Percentiles rank a stretch among this genome's conserved stretches.
phyloP scores from a whole-genome alignment of 2,797 vertebrate genomes.

The Tolypeutes matacus region DNA sequence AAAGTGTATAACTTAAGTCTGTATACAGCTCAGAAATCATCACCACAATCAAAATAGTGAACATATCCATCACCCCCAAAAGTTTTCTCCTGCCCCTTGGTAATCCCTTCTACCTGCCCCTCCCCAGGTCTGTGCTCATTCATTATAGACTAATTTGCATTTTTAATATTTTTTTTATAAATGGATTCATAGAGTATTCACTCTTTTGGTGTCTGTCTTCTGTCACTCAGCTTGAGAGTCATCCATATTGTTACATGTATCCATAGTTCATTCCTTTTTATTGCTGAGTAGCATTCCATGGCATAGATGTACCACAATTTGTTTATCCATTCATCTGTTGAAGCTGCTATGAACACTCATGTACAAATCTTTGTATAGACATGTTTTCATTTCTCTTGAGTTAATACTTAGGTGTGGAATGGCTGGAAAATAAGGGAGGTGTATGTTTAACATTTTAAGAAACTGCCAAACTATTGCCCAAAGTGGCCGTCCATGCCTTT shows the following conservation, averaged over 20 bases:
- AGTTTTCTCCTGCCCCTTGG: not conserved
- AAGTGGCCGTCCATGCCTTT: not conserved
- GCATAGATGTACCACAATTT: not conserved
- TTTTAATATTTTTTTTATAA: not conserved
- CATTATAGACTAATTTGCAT: not conserved
- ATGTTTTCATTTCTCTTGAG: not conserved
- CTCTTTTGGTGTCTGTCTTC: not conserved
- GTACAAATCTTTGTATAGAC: not conserved
- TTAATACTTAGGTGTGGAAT: not conserved
- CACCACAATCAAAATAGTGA: not conserved
- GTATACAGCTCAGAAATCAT: not conserved
- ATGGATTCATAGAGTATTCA: not conserved
- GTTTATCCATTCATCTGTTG: not conserved
- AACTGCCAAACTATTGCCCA: not conserved
- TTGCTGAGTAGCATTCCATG: not conserved
- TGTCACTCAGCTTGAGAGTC: not conserved
- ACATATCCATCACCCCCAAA: not conserved
- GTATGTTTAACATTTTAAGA: not conserved
- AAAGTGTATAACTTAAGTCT: not conserved
- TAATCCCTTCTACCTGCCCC: not conserved
- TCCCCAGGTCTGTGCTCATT: not conserved
- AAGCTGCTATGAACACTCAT: not conserved
- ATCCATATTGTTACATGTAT: not conserved
- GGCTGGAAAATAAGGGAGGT: not conserved
- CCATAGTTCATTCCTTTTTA: not conserved